A percentile compares a stretch with the other conserved stretches of the same genome.
phyloP scores from a whole-genome alignment of 1,140 invertebrate genomes.

The Magallana ariakensis region DNA sequence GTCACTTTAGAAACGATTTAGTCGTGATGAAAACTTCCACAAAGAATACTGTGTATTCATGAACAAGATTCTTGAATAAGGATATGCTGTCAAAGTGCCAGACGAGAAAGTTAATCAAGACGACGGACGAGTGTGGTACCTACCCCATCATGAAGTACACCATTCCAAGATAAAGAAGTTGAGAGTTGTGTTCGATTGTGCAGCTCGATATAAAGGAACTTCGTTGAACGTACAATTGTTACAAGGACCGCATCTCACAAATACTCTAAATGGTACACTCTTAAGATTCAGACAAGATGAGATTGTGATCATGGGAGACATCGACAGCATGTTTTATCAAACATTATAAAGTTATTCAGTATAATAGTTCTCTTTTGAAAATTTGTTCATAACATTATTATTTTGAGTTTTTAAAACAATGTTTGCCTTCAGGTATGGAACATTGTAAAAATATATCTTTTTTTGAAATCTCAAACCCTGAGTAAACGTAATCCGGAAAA shows the following conservation, averaged over 20 bases:
- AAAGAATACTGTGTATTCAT: conserved; percentile 54
- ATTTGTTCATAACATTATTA: no score
- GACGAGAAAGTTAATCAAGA: background rate
- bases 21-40: conserved; percentile 44
- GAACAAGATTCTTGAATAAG: conserved; percentile 44
- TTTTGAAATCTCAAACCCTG: no score
- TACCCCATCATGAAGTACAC: no score
- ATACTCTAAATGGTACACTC: conserved; percentile 56
- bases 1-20: conserved; percentile 28
- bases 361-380: no score
- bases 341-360: no score
- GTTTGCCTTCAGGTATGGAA: no score
- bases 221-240: conserved; percentile 57
- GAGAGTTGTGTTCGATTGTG: no score
- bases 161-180: no score
- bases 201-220: conserved; percentile 47
- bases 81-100: conserved; percentile 40
- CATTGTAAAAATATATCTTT: no score
- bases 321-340: conserved; percentile 56
- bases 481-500: no score
- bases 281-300: conserved; percentile 51
- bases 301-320: conserved; percentile 57
- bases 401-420: no score
- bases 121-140: conserved; percentile 59
- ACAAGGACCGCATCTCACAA: conserved; percentile 63